Evolutionary conservation across 2,113 vertebrate genomes (phyloP).

Genomic region (Syngnathoides biaculeatus): DNA sequence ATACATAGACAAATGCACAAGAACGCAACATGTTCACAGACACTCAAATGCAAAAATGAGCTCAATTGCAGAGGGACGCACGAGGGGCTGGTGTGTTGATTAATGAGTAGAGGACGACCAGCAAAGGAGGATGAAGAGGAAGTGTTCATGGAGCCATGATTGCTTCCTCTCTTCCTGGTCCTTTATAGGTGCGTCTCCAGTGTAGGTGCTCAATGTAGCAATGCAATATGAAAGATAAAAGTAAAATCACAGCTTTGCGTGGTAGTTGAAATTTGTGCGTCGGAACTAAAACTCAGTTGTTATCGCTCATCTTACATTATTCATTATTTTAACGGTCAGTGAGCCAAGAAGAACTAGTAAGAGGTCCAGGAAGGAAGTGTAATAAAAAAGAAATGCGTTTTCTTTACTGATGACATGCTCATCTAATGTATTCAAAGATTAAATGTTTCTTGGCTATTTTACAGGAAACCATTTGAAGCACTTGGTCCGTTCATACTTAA

Average conservation of each 20-base stretch:
- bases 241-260: slow-evolving; percentile 4
- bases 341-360: slow-evolving; percentile 3
- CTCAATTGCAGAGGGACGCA: slow-evolving; percentile 49
- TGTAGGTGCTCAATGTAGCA: slow-evolving; percentile 44
- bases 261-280: slow-evolving; percentile 32
- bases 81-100: slow-evolving; percentile 58
- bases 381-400: slow-evolving; percentile 9
- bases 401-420: neutral
- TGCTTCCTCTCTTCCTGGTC: slow-evolving; percentile 58
- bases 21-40: slow-evolving; percentile 20
- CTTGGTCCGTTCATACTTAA: neutral
- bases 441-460: neutral
- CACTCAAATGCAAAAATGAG: slow-evolving; percentile 26
- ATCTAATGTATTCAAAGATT: neutral
- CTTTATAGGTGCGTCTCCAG: slow-evolving; percentile 58
- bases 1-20: slow-evolving; percentile 2
- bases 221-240: slow-evolving; percentile 25
- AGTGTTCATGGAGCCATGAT: slow-evolving; percentile 69
- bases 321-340: slow-evolving; percentile 1
- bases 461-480: neutral
- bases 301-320: slow-evolving; percentile 9
- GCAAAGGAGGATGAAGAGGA: slow-evolving; percentile 59
- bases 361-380: slow-evolving; percentile 2
- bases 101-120: slow-evolving; percentile 61
- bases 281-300: slow-evolving; percentile 8